Evolutionary conservation across 1,140 invertebrate species (phyloP).

Genomic region (Aphelinus certus): DNA sequence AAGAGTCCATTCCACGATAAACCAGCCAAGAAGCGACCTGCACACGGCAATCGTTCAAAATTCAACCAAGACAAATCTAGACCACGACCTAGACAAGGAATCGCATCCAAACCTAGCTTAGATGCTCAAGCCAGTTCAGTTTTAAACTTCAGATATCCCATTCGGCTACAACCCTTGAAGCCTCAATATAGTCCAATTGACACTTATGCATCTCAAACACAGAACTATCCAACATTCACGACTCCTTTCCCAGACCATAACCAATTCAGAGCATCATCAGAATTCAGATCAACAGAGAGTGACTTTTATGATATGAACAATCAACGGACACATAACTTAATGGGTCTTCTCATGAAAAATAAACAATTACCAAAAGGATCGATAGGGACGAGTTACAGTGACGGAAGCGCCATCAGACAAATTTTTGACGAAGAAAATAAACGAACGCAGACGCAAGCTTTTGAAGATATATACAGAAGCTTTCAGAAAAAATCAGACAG

Average conservation of each 20-base stretch:
- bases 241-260: constrained; percentile 42
- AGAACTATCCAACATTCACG: constrained; percentile 48
- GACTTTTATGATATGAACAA: constrained; percentile 53
- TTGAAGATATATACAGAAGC: constrained; percentile 41
- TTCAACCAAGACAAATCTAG: constrained; percentile 35
- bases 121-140: constrained; percentile 46
- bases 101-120: constrained; percentile 37
- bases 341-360: constrained; percentile 62
- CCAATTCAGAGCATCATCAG: constrained; percentile 29
- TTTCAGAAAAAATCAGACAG: constrained; percentile 49
- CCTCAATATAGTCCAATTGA: constrained; percentile 34
- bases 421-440: constrained; percentile 48
- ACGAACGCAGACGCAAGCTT: constrained; percentile 37
- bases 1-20: constrained; percentile 58
- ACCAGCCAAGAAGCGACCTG: constrained; percentile 43
- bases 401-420: constrained; percentile 44
- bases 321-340: constrained; percentile 58
- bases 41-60: constrained; percentile 6
- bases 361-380: constrained; percentile 53
- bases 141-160: constrained; percentile 38
- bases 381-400: constrained; percentile 37
- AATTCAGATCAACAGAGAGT: constrained; percentile 38
- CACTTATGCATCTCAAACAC: constrained; percentile 30
- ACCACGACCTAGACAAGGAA: constrained; percentile 36
- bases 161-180: constrained; percentile 19